A percentile compares a stretch with the other conserved stretches of the same genome.
phyloP scores from a whole-genome alignment of 2,888 invertebrate species.

The Phorcus lineatus region DNA sequence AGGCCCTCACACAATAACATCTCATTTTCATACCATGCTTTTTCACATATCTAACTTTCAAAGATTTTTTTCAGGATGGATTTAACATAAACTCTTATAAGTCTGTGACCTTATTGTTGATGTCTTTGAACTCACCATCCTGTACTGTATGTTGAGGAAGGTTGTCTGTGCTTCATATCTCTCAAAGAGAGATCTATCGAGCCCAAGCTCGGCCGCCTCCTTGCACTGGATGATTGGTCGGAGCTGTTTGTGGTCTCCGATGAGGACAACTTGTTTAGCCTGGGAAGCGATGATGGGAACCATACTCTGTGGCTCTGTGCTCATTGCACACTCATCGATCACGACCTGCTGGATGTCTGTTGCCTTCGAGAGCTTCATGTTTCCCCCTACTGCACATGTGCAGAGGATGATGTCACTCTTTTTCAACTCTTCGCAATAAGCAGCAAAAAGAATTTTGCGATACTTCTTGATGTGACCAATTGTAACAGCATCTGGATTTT shows the following conservation, averaged over 20 bases:
- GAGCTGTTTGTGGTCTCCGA: conserved; percentile 72
- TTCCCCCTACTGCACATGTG: conserved; percentile 52
- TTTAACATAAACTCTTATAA: no score
- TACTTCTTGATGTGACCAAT: conserved; percentile 45
- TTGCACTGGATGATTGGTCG: conserved; percentile 64
- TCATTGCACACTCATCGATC: conserved; percentile 71
- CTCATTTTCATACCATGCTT: no score
- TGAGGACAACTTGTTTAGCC: conserved; percentile 60
- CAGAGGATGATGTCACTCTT: conserved; percentile 56
- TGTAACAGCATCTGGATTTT: conserved; percentile 28
- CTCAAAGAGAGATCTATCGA: conserved; percentile 62
- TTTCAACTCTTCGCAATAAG: conserved; percentile 45
- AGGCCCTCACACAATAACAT: no score
- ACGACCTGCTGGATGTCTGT: conserved; percentile 51
- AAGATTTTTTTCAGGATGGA: no score
- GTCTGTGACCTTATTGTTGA: no score
- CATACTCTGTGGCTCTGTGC: conserved; percentile 67
- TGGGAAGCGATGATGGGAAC: conserved; percentile 59
- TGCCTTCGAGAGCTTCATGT: conserved; percentile 13
- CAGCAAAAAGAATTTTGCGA: conserved; percentile 35
- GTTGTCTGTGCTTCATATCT: conserved; percentile 40
- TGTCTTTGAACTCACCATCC: conserved; percentile 58
- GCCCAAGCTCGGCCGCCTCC: conserved; percentile 54
- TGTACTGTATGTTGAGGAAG: conserved; percentile 63
- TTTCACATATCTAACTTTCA: no score